These are phyloP conservation scores for Megalonaias nervosa DNA, from an alignment of 1,140 invertebrate genomes.

Conservation along the genomic window DNA sequence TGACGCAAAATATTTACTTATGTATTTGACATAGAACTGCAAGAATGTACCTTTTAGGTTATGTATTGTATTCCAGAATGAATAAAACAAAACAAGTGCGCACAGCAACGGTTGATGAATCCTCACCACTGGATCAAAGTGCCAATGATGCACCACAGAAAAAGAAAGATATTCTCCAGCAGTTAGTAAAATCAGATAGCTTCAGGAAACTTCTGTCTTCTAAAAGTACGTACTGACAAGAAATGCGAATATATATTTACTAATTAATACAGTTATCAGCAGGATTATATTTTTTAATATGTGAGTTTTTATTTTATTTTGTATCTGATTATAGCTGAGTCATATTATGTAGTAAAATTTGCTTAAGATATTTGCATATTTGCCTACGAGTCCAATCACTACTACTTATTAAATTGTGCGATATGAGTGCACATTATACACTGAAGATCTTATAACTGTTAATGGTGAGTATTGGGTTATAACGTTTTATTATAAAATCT, in stretches of 20 bases:
- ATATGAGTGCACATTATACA: too few species aligned
- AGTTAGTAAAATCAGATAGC: constrained; percentile 13
- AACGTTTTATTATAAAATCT: too few species aligned
- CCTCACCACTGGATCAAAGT: not conserved
- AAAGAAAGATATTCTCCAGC: not conserved
- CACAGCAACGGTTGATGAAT: not conserved
- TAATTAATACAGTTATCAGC: not conserved
- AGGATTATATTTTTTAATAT: not conserved
- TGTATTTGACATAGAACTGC: not conserved
- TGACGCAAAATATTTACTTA: not conserved
- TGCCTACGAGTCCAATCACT: too few species aligned
- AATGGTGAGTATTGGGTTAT: too few species aligned
- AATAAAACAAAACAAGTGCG: constrained; percentile 21
- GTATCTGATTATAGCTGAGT: not conserved
- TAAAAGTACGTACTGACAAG: not conserved
- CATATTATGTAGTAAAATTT: not conserved
- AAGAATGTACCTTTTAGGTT: not conserved
- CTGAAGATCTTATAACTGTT: too few species aligned
- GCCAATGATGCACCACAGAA: not conserved
- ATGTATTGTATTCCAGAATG: not conserved
- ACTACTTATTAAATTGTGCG: too few species aligned
- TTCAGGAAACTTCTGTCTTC: constrained; percentile 14
- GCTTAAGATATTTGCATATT: not conserved
- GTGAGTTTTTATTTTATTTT: not conserved
- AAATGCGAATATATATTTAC: too few species aligned